Conservation (phyloP, 2,888 invertebrate genomes). For the Pachymerium ferrugineum region DNA sequence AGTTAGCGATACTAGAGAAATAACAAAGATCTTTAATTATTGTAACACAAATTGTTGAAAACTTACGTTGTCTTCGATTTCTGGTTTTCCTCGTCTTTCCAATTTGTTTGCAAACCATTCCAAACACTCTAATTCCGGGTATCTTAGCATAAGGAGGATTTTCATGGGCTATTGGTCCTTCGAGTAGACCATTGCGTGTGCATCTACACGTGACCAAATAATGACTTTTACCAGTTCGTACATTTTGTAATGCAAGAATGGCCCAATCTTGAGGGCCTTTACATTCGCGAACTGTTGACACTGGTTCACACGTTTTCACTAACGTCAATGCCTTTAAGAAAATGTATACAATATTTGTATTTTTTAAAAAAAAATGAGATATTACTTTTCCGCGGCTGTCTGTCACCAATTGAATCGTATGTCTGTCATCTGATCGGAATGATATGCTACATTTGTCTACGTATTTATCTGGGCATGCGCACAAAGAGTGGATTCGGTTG, state of each 20-base stretch:
- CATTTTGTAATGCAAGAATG: constrained; percentile 79
- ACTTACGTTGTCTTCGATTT: neutral
- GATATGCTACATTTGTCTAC: constrained; percentile 86
- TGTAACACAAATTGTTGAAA: neutral
- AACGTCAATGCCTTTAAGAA: constrained; percentile 65
- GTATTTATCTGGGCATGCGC: constrained; percentile 83
- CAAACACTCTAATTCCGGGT: constrained; percentile 85
- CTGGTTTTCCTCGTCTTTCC: neutral
- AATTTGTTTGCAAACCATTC: constrained; percentile 76
- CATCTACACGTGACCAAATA: constrained; percentile 88
- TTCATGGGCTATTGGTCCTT: constrained; percentile 90
- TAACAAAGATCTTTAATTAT: neutral
- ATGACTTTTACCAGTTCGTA: constrained; percentile 87
- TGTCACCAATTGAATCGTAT: constrained; percentile 82
- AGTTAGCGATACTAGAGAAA: neutral
- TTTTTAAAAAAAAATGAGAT: constrained; percentile 6
- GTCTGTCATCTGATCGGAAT: constrained; percentile 80
- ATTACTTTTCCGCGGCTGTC: constrained; percentile 75
- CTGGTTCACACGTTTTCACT: constrained; percentile 88
- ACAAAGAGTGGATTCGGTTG: constrained; percentile 87
- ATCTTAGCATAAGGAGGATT: constrained; percentile 90
- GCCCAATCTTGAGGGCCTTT: constrained; percentile 87
- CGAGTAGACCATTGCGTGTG: constrained; percentile 75
- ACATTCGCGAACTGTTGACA: constrained; percentile 84
- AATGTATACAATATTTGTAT: neutral